These are phyloP conservation scores for Hydropotes inermis DNA, from an alignment of 2,113 vertebrate species.

Conservation along the genomic window DNA sequence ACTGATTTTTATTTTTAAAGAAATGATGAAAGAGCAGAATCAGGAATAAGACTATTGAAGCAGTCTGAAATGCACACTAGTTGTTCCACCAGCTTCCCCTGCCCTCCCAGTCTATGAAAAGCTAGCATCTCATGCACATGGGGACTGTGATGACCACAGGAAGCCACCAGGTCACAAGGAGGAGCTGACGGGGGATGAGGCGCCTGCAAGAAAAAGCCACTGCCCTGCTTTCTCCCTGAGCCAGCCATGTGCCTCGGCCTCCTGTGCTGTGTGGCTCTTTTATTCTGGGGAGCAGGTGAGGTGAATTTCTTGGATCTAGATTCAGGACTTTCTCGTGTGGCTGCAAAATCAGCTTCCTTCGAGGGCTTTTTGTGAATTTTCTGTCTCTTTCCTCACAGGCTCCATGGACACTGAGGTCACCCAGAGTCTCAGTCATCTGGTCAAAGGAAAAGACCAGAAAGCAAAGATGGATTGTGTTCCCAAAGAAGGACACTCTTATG, in stretches of 20 bases:
- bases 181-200: too few species aligned
- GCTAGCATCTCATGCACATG: rapidly evolving
- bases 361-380: not conserved
- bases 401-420: not conserved
- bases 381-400: not conserved
- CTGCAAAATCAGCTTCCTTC: not conserved
- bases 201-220: not conserved
- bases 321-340: not conserved
- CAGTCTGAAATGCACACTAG: not conserved
- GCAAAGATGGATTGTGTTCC: not conserved
- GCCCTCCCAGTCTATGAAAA: not conserved
- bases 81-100: not conserved
- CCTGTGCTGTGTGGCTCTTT: not conserved
- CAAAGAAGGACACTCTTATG: not conserved
- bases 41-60: not conserved
- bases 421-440: not conserved
- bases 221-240: not conserved
- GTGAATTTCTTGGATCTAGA: not conserved
- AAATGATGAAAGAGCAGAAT: not conserved
- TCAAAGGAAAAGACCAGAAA: slow-evolving; percentile 30
- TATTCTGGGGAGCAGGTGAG: slow-evolving; percentile 19
- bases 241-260: not conserved
- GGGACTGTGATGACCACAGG: too few species aligned
- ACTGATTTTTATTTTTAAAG: not conserved
- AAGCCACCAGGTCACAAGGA: rapidly evolving